These are phyloP conservation scores for Scomber scombrus DNA, from an alignment of 2,113 vertebrate genomes.

Conservation along the genomic window DNA sequence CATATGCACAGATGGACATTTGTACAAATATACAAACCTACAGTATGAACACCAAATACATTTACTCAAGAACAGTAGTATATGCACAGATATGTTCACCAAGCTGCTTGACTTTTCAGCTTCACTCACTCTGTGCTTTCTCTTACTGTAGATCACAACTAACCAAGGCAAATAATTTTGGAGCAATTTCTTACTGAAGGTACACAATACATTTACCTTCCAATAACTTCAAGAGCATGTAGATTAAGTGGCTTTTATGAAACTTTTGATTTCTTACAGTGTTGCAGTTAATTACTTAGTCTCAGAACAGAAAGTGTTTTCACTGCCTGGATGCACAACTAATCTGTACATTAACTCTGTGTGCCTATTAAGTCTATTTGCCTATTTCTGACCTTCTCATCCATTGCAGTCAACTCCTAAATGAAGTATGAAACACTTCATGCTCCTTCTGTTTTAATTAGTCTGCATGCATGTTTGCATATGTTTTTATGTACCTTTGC, in stretches of 20 bases:
- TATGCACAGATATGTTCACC: neutral
- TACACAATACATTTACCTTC: neutral
- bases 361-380: too few relatives aligned
- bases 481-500: neutral
- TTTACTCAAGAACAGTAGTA: neutral
- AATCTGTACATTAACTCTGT: slow-evolving; percentile 4
- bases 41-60: neutral
- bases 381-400: neutral
- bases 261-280: neutral
- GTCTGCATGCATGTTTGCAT: neutral
- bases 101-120: neutral
- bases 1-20: slow-evolving; percentile 6
- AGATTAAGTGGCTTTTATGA: neutral
- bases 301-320: neutral
- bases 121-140: neutral
- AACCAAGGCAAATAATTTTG: neutral
- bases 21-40: neutral
- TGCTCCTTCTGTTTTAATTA: neutral
- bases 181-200: neutral
- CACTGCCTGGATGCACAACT: neutral
- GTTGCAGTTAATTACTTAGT: neutral
- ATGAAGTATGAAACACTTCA: neutral
- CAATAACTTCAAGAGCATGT: neutral
- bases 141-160: neutral
- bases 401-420: neutral